Evolutionary conservation across 35 echinoderm and acorn worm species (phyloP).

Genomic region (Apostichopus parvimensis): DNA sequence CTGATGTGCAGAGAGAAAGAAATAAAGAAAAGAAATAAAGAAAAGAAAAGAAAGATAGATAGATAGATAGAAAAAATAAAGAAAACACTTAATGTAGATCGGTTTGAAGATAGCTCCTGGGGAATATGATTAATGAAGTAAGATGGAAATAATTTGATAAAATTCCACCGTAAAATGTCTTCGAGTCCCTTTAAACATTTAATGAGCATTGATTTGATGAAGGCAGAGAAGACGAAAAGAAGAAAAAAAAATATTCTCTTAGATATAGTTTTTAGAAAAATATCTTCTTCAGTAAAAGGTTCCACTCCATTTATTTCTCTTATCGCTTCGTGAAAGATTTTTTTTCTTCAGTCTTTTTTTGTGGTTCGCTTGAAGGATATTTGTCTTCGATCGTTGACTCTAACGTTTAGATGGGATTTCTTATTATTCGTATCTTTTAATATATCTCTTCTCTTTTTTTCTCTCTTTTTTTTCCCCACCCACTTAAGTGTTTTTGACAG

Average conservation of each 20-base stretch:
- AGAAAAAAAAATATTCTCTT: constrained; percentile 13
- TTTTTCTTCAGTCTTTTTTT: not conserved
- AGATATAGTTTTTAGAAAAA: constrained; percentile 23
- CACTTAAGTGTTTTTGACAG: constrained; percentile 1
- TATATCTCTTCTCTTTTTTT: not conserved
- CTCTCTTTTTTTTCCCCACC: not conserved
- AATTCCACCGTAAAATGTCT: constrained; percentile 15
- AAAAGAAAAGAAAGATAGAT: too few relatives aligned
- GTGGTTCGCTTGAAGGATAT: not conserved
- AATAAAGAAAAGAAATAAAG: too few relatives aligned
- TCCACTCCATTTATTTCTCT: constrained; percentile 39
- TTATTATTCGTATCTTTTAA: not conserved
- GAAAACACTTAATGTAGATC: not conserved
- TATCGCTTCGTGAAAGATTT: constrained; percentile 9
- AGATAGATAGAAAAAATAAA: too few relatives aligned
- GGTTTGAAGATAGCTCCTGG: not conserved
- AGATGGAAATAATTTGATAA: constrained; percentile 41
- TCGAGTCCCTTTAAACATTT: constrained; percentile 36
- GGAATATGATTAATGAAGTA: constrained; percentile 12
- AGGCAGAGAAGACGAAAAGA: not conserved
- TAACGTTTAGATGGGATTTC: not conserved
- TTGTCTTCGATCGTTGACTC: constrained; percentile 19
- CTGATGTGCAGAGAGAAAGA: not conserved
- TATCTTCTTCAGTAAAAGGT: constrained; percentile 19
- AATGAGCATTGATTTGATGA: constrained; percentile 48